Evolutionary conservation across 2,797 vertebrate species (phyloP).

Genomic region (Rachycentron canadum): DNA sequence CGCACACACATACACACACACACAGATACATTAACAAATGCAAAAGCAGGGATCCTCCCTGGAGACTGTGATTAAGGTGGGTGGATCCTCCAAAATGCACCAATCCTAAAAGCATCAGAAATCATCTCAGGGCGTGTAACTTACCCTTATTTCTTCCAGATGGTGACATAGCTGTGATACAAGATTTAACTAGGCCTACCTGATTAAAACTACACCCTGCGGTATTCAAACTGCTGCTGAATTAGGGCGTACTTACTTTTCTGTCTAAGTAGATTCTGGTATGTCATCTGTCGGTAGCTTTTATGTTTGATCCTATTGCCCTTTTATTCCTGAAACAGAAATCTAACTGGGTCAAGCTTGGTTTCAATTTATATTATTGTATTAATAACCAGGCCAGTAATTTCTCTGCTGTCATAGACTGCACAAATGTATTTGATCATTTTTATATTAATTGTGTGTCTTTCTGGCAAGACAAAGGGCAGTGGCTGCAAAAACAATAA

Average conservation of each 20-base stretch:
- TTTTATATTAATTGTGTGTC: neutral
- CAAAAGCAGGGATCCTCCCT: conserved; percentile 54
- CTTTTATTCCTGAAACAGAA: neutral
- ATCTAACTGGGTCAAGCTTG: neutral
- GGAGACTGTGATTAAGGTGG: conserved; percentile 72
- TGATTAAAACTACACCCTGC: conserved; percentile 26
- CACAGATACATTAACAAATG: conserved; percentile 23
- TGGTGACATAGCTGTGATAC: conserved; percentile 39
- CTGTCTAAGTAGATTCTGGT: neutral
- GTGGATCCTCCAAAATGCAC: conserved; percentile 56
- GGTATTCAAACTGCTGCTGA: conserved; percentile 5
- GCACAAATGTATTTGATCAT: too few species aligned
- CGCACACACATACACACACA: conserved; percentile 20
- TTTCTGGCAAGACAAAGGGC: neutral
- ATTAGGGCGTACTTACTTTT: neutral
- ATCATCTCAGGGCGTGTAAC: conserved; percentile 25
- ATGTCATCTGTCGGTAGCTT: neutral
- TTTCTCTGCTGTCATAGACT: neutral
- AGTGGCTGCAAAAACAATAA: neutral
- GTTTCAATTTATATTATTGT: neutral
- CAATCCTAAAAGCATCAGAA: conserved; percentile 33
- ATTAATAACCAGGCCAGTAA: neutral
- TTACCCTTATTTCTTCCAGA: conserved; percentile 50
- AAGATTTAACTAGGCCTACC: conserved; percentile 11
- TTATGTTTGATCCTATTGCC: neutral